Base-by-base conservation (phyloP, 1,140 invertebrate genomes). In the Conus ventricosus region DNA sequence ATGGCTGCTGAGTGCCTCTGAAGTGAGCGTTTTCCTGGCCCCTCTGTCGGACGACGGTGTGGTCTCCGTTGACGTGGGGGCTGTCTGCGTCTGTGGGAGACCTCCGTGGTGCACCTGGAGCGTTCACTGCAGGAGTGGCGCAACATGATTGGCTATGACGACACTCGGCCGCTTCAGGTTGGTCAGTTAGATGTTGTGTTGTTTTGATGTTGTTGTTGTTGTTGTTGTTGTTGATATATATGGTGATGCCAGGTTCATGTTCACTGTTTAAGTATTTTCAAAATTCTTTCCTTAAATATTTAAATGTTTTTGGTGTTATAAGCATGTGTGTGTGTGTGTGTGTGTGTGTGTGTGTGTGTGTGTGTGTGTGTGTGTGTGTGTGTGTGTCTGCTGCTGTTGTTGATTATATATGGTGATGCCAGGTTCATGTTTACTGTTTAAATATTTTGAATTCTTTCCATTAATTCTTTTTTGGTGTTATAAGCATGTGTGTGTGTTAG, bases 71-170 rank as follows among this genome's bases (percentile, higher is more conserved):
- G 97, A 97, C 91, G 93, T 94, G 8, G 94, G 94, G 97, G 97
- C 4, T 96, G 95, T 89, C 94, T 97, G 55, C 94, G 96, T 60
- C 91, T 96, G 17, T 97, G 96, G 96, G 96, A 97, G 94, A 96
- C 96, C 17, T 95, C 95, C 8, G 90, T 95, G 17, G 89, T 92
- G 5, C 94, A 95, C 82, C 94, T 97, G 67, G 93, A 96, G 85
- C 93, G 93, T 51, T 96, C 96, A 23, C 93, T 96, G 27, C 87
- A 93, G 17, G 93, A 95, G 82, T 96, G 96, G 96, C 93, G 93
- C 80, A 94, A 94, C 89, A 95, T 96, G 94, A 93, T 96, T 86
- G 96, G 96, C 8, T 93, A 93, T 89, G 92, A 93, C 39, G 94
- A 94, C 63, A 82, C 80, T 5, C 90, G 90, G 60, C 92, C 90